Base-by-base conservation (phyloP, 1,140 invertebrate species). In the Solenopsis invicta region DNA sequence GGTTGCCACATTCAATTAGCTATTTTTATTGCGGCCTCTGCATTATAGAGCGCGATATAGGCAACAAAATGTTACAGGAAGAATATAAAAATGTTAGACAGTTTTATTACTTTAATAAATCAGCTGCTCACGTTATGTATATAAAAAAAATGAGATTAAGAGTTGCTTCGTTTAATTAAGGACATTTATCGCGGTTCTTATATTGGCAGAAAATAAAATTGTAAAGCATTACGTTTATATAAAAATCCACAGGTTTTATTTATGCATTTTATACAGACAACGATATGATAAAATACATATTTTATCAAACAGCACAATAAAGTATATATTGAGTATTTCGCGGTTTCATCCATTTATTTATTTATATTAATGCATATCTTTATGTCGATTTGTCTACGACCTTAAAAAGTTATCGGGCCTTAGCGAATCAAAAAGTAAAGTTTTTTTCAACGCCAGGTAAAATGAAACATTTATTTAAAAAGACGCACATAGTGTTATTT, bases 31-130 rank as follows among this genome's bases (percentile, higher is more conserved):
- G 18, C 2, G 59, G 18, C 16, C 21, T 66, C 12, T 66, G 24
- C 24, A 3, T 64, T 64, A 18, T 50, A 29, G 5, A 61, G 48
- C 1, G 41, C 24, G 18, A 48, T 64, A 24, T 16, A 69, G 66
- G 24, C 21, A 9, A 69, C 21, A 69, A 69, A 29, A 45, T 21
- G 59, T 64, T 77, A n/a, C 37, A 34, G 41, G 2, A 78, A 48
- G 24, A 37, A 34, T 48, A 24, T 37, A 48, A 64, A 64, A 48
- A 45, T 48, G 21, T 77, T 61, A n/a, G n/a, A 41, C 41, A 77
- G 18, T 72, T 72, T 72, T 72, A 50, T 29, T 72, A 50, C 13
- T 50, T 72, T 72, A 52, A 72, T 29, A 21, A 50, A 71, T 29
- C 69, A 52, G 12, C 12, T n/a, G 24, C 45, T 52, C 9, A 29